A percentile compares a stretch with the other conserved stretches of the same genome.
Evolutionary conservation across 2,888 invertebrate genomes (phyloP).

Genomic region (Drosophila basisetae): DNA sequence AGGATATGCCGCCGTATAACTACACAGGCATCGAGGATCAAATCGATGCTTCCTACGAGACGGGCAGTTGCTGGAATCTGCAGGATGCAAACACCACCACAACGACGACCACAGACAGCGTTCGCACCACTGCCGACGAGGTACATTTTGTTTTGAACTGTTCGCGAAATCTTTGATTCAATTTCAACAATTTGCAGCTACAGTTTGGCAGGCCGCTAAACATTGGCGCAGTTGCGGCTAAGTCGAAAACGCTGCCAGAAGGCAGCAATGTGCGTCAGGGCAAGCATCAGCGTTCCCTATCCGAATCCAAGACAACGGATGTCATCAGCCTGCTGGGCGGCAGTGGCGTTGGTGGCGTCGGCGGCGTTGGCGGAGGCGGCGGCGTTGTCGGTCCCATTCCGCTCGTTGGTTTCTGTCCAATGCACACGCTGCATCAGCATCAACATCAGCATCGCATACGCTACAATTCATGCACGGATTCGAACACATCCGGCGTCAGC

Average conservation of each 20-base stretch:
- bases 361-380: conserved; percentile 15
- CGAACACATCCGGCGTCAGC: conserved; percentile 93
- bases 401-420: conserved; percentile 37
- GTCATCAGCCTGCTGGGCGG: conserved; percentile 83
- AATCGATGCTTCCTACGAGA: conserved; percentile 83
- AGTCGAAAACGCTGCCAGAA: conserved; percentile 87
- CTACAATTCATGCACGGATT: conserved; percentile 89
- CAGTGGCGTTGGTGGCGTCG: conserved; percentile 17
- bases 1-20: conserved; percentile 85
- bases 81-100: conserved; percentile 80
- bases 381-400: conserved; percentile 2
- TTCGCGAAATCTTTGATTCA: conserved; percentile 14
- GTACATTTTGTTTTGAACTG: conserved; percentile 17
- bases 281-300: conserved; percentile 88
- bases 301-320: conserved; percentile 90
- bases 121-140: conserved; percentile 68
- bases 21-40: conserved; percentile 84
- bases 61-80: conserved; percentile 84
- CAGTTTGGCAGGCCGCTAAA: conserved; percentile 22
- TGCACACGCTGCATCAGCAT: conserved; percentile 81
- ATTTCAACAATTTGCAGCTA: conserved; percentile 1
- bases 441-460: conserved; percentile 86
- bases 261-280: conserved; percentile 83
- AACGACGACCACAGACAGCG: conserved; percentile 79
- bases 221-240: conserved; percentile 54